Percentiles rank a stretch among this genome's conserved stretches.
Conservation (phyloP, 2,888 invertebrate species). For the Pomacea canaliculata region DNA sequence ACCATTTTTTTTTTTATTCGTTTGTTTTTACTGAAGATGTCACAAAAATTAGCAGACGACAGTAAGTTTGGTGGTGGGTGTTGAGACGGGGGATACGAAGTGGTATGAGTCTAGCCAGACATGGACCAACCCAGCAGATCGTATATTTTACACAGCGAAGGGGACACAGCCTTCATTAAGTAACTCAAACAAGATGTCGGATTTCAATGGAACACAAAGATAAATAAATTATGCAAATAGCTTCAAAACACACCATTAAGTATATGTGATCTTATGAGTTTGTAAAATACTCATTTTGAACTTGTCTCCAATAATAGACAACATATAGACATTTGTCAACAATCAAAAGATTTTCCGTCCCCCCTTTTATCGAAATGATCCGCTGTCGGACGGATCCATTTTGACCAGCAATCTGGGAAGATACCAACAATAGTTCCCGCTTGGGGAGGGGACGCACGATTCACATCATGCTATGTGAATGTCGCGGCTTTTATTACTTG, state of each 20-base stretch:
- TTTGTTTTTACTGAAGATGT: too few species aligned
- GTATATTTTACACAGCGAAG: conserved; percentile 9
- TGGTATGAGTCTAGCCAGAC: conserved; percentile 9
- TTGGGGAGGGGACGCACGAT: conserved; percentile 15
- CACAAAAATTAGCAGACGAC: too few species aligned
- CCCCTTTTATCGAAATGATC: conserved; percentile 33
- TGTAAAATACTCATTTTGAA: neutral
- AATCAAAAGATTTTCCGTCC: conserved; percentile 15
- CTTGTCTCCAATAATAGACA: neutral
- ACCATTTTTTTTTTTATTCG: too few species aligned
- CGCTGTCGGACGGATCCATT: conserved; percentile 50
- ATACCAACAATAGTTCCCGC: conserved; percentile 26
- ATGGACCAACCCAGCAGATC: conserved; percentile 18
- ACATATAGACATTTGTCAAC: neutral
- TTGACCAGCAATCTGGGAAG: conserved; percentile 32
- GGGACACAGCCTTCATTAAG: conserved; percentile 10
- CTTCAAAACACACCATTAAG: too few species aligned
- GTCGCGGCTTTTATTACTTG: too few species aligned
- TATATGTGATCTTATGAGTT: neutral
- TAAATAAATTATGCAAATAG: conserved; percentile 27
- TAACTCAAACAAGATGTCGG: conserved; percentile 9
- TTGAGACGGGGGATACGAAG: neutral
- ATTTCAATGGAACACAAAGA: neutral
- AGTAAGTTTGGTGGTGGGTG: neutral
- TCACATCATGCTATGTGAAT: too few species aligned